Percentiles rank a stretch among this genome's conserved stretches.
Conservation (phyloP, 2,797 vertebrate species). For the Lerista edwardsae region DNA sequence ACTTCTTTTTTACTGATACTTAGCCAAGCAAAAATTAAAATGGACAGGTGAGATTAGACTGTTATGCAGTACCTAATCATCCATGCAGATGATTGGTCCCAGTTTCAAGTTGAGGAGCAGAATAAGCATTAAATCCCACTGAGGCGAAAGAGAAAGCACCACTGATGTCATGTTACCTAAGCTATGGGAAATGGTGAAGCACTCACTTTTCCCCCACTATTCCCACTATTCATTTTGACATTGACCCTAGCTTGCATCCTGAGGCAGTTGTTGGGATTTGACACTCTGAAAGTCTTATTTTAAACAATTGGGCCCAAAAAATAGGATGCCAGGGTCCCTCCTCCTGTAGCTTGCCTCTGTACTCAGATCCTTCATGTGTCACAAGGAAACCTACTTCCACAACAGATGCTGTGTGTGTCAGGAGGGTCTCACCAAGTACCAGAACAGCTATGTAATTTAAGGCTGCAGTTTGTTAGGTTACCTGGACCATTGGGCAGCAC, state of each 20-base stretch:
- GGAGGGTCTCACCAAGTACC: background rate
- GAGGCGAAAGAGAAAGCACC: background rate
- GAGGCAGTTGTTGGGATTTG: background rate
- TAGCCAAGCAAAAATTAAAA: constrained; percentile 46
- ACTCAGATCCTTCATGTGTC: background rate
- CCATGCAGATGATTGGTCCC: background rate
- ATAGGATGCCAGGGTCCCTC: background rate
- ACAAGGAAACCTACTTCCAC: background rate
- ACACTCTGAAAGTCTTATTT: background rate
- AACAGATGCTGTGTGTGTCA: background rate
- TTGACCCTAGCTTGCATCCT: background rate
- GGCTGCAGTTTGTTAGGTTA: background rate
- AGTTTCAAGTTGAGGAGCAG: background rate
- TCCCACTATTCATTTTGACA: background rate
- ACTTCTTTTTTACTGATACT: constrained; percentile 43
- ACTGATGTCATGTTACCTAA: background rate
- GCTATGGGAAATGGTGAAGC: background rate
- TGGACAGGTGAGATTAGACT: constrained; percentile 27
- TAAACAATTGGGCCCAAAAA: background rate
- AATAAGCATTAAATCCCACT: background rate
- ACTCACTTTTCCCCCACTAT: too few relatives aligned
- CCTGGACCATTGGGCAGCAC: background rate
- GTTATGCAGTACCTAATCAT: background rate
- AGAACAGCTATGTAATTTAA: background rate
- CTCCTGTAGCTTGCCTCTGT: background rate